These are phyloP conservation scores for Amorpha juglandis DNA, from an alignment of 2,888 invertebrate genomes.

Conservation along the genomic window DNA sequence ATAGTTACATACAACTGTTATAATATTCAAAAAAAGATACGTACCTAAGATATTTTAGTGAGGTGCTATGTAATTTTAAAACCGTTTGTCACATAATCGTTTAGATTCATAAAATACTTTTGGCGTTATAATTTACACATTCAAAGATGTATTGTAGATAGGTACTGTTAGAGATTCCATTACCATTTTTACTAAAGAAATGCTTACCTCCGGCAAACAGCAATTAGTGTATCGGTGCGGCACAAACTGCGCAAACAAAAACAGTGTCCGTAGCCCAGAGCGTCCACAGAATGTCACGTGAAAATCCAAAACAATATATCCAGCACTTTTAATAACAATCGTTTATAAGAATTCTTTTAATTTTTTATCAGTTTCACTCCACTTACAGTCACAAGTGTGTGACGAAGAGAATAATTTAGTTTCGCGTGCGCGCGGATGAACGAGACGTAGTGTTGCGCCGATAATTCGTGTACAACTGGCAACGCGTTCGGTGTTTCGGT, in stretches of 20 bases:
- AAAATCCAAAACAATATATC: slow-evolving; percentile 44
- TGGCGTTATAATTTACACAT: not conserved
- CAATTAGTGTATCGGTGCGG: slow-evolving; percentile 73
- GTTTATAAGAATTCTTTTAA: slow-evolving; percentile 42
- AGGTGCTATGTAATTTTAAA: not conserved
- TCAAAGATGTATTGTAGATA: not conserved
- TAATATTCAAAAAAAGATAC: not conserved
- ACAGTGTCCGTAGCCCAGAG: slow-evolving; percentile 52
- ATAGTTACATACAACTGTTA: not conserved
- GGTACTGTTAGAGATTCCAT: slow-evolving; percentile 19
- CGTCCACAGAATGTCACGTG: slow-evolving; percentile 45
- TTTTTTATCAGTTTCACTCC: slow-evolving; percentile 66
- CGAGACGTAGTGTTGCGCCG: slow-evolving; percentile 58
- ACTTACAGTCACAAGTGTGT: slow-evolving; percentile 71
- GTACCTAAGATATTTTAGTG: not conserved
- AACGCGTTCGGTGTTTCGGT: slow-evolving; percentile 22
- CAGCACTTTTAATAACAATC: not conserved
- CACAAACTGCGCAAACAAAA: slow-evolving; percentile 62
- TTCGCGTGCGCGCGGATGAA: slow-evolving; percentile 46
- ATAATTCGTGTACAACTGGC: slow-evolving; percentile 57
- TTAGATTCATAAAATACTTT: not conserved
- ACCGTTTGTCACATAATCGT: not conserved
- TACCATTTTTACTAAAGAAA: slow-evolving; percentile 39
- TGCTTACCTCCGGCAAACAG: slow-evolving; percentile 72
- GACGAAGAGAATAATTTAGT: slow-evolving; percentile 72